Evolutionary conservation across 2,113 vertebrate genomes (phyloP).

Genomic region (Ramphastos sulfuratus): DNA sequence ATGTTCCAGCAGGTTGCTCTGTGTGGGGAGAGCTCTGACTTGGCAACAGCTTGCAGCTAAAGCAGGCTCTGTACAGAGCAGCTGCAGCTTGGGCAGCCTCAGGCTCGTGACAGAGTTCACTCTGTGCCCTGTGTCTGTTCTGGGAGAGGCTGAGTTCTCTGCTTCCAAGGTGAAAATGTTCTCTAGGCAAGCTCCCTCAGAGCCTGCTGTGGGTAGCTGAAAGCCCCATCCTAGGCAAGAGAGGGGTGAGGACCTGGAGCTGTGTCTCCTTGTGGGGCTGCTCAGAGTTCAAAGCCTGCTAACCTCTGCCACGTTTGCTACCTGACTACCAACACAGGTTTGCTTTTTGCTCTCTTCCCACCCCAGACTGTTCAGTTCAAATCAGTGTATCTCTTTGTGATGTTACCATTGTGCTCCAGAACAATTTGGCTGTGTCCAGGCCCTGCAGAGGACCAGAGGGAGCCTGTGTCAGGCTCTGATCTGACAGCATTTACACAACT

Average conservation of each 20-base stretch:
- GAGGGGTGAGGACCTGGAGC: not conserved
- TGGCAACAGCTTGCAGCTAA: rapidly evolving
- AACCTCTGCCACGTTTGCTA: rapidly evolving
- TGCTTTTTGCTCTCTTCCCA: not conserved
- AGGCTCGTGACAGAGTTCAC: not conserved
- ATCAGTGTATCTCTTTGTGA: not conserved
- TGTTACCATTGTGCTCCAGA: too few relatives aligned
- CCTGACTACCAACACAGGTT: not conserved
- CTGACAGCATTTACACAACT: not conserved
- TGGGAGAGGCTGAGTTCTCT: not conserved
- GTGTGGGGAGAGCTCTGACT: not conserved
- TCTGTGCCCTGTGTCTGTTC: rapidly evolving
- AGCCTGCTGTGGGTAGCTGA: not conserved
- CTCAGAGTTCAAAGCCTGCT: not conserved
- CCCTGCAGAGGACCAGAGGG: not conserved
- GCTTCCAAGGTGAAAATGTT: too few relatives aligned
- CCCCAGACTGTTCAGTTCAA: not conserved
- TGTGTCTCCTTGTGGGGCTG: not conserved
- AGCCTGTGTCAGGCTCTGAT: not conserved
- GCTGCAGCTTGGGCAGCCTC: not conserved
- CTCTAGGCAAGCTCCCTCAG: not conserved
- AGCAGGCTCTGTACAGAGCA: rapidly evolving
- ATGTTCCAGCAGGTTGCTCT: not conserved
- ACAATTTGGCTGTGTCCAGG: not conserved
- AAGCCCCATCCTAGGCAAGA: not conserved